Evolutionary conservation across 2,113 vertebrate species (phyloP).

Genomic region (Cyphomyrus discorhynchus): DNA sequence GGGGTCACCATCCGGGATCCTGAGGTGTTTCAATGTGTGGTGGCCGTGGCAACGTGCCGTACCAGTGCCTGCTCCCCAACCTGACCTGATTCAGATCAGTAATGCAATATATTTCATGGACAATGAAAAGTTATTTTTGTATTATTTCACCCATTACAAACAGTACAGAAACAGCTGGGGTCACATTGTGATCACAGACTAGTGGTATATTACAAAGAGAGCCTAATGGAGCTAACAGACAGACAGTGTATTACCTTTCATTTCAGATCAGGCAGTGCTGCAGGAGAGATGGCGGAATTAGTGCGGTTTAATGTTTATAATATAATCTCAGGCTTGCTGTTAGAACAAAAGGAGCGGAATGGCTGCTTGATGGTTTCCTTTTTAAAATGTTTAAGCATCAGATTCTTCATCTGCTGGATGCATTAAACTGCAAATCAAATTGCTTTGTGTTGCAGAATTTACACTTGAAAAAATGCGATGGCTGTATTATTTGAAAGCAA

Average conservation of each 20-base stretch:
- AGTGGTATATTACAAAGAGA: not conserved
- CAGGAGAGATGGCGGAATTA: not conserved
- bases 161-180: not conserved
- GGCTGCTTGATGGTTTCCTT: not conserved
- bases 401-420: slow-evolving; percentile 5
- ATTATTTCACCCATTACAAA: not conserved
- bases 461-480: not conserved
- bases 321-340: not conserved
- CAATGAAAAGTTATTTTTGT: not conserved
- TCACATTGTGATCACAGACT: not conserved
- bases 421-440: not conserved
- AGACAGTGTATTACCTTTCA: not conserved
- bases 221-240: not conserved
- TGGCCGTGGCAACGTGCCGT: not conserved
- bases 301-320: not conserved
- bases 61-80: not conserved
- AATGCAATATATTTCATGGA: not conserved
- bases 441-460: not conserved
- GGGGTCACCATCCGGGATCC: not conserved
- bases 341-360: not conserved
- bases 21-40: not conserved
- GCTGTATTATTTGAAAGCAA: not conserved
- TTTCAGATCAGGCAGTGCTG: not conserved
- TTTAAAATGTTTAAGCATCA: not conserved
- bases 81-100: not conserved